phyloP scores from a whole-genome alignment of 1,140 invertebrate species.

The Diabrotica undecimpunctata region DNA sequence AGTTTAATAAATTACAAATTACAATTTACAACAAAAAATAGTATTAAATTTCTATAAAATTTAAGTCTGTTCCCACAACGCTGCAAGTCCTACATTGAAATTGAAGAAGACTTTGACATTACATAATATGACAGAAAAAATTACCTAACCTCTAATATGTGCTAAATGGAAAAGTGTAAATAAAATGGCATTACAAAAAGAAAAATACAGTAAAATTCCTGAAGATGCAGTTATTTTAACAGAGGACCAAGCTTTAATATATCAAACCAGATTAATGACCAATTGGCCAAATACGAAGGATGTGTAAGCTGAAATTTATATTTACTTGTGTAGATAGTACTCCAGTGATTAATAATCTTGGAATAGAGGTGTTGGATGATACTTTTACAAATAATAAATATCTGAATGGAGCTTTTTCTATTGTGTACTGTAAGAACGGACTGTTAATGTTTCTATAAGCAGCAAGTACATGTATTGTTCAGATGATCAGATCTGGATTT shows the following conservation, averaged over 20 bases:
- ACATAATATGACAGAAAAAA: too few relatives aligned
- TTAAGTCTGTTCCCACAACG: too few relatives aligned
- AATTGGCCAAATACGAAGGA: conserved; percentile 47
- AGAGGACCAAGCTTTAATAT: conserved; percentile 47
- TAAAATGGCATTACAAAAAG: conserved; percentile 25
- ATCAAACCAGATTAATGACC: conserved; percentile 48
- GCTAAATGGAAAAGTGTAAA: too few relatives aligned
- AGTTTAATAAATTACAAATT: too few relatives aligned
- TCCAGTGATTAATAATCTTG: conserved; percentile 23
- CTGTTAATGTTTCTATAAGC: too few relatives aligned
- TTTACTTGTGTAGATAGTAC: conserved; percentile 18
- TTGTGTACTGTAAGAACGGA: not conserved
- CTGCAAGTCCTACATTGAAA: too few relatives aligned
- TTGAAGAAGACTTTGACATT: too few relatives aligned
- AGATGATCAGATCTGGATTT: too few relatives aligned
- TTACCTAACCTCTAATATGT: too few relatives aligned
- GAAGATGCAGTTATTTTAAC: conserved; percentile 48
- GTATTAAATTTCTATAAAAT: too few relatives aligned
- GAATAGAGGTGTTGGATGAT: not conserved
- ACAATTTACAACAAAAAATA: too few relatives aligned
- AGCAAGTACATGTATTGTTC: too few relatives aligned
- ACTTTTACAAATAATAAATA: not conserved
- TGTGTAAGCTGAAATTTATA: conserved; percentile 40
- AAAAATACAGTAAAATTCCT: conserved; percentile 37
- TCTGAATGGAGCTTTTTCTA: not conserved